Evolutionary conservation across 2,888 invertebrate species (phyloP), one percentile per base, ranked within the genome.

Genomic region (Trissolcus brochymenae): DNA sequence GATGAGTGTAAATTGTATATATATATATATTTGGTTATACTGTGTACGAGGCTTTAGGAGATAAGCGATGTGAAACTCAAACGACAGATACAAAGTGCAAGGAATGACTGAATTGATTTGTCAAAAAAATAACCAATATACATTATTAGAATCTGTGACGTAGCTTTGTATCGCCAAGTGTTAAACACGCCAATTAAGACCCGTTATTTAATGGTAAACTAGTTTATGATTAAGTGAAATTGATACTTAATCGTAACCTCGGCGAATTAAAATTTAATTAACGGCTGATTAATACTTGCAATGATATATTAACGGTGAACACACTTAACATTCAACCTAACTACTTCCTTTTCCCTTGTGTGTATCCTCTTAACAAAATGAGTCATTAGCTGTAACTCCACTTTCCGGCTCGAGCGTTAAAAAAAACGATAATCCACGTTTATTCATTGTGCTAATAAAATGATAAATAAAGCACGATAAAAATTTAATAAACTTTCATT

Each of bases 211-310:
- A 75, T 60, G 64, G 64, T 68, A 68, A 75, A 75, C 68, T 68
- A 75, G 64, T 75, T 75, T 75, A 57, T 67, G 67, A 75, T 68
- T 68, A 68, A 75, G 68, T 57, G 64, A 68, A 75, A 68, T 64
- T 59, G 75, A 75, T 75, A 75, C 43, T 68, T 57, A 68, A 59
- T 64, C 64, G 68, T 62, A 60, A 68, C 51, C 62, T 29, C 29
- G 59, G n/a, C 59, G 64, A 75, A 75, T 68, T 53, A 64, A 75
- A 64, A 64, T 64, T 75, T 68, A 75, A 75, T 75, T 75, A 75
- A 68, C 41, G 54, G 35, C 62, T 40, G 67, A 62, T 57, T 74
- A 74, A 68, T 74, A 74, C 62, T 56, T 40, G 21, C 43, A 62
- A 68, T 74, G 50, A 74, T 74, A 68, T 59, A 74, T 74, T 62